Evolutionary conservation across 2,797 vertebrate species (phyloP).

Genomic region (Tinamus major): DNA sequence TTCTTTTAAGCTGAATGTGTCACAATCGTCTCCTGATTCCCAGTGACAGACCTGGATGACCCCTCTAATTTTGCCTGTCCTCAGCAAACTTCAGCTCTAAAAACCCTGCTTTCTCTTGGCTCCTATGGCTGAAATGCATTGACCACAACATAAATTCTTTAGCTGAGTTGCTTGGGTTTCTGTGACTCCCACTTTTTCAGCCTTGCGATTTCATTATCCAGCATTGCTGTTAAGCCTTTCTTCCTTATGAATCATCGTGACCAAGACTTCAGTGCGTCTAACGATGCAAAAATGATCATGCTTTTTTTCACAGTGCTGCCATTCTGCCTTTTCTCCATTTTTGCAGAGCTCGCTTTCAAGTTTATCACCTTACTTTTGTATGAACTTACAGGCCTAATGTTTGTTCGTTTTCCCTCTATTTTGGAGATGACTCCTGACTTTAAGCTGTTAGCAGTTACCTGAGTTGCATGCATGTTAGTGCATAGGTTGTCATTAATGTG

Average conservation of each 20-base stretch:
- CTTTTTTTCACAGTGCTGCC: rapidly evolving
- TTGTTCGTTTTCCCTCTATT: neutral
- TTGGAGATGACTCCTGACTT: neutral
- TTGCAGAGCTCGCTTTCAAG: neutral
- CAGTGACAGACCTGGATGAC: neutral
- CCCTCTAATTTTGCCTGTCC: neutral
- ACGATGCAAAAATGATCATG: neutral
- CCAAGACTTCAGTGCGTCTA: neutral
- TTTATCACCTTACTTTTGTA: neutral
- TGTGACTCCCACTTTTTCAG: rapidly evolving
- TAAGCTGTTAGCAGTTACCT: rapidly evolving
- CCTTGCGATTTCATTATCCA: neutral
- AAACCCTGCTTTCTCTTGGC: neutral
- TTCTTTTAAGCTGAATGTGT: neutral
- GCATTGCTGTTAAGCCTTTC: neutral
- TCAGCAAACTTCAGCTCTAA: neutral
- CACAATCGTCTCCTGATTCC: neutral
- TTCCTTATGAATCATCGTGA: neutral
- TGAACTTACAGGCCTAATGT: neutral
- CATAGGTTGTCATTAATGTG: neutral
- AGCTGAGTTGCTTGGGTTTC: neutral
- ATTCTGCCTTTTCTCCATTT: rapidly evolving
- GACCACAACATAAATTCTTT: neutral
- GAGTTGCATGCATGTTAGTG: neutral
- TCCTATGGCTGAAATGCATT: neutral